Base-by-base conservation (phyloP, 2,888 invertebrate genomes). In the Macrophya alboannulata region DNA sequence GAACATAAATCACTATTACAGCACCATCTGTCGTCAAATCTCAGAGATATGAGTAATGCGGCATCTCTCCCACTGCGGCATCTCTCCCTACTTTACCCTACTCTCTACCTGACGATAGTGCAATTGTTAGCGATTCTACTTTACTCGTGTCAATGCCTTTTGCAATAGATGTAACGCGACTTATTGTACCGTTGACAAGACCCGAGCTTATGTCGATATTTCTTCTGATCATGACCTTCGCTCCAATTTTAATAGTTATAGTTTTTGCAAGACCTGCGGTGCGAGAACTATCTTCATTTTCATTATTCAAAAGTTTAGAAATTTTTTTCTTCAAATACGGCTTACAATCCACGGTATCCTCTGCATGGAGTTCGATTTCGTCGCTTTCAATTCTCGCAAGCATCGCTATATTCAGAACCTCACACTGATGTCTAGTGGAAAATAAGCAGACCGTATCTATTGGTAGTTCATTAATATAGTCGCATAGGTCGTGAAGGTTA, bases 361-460 rank as follows among this genome's bases (percentile, higher is more conserved):
- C 51, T 21, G 89, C 90, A 62, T 84, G 25, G 21, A 90, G 86
- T 77, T 84, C 59, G 59, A 90, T 90, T 87, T 89, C 89, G 48
- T 89, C 86, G 0, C 85, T 68, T 12, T 86, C 8, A 51, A 91
- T 87, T 21, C 68, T 82, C 43, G 83, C 77, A 55, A 92, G 84
- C 90, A 92, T 90, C 25, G 88, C 89, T 81, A 77, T 79, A 86
- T 92, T 92, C 15, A 48, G 15, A 48, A 48, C 15, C 4, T 48
- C 48, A 48, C 48, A 48, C 15, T 48, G 48, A 15, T 90, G 83
- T 87, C 88, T 86, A 10, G 90, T 91, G 12, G 91, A 89, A 37
- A 91, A 86, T 84, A 91, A 88, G 82, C 89, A 91, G 86, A 92
- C 88, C 21, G 90, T 87, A 87, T 89, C 88, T 37, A 84, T 43